A percentile compares a stretch with the other conserved stretches of the same genome.
These are phyloP conservation scores for Sussaba pulchella DNA, from an alignment of 2,888 invertebrate genomes.

Conservation along the genomic window DNA sequence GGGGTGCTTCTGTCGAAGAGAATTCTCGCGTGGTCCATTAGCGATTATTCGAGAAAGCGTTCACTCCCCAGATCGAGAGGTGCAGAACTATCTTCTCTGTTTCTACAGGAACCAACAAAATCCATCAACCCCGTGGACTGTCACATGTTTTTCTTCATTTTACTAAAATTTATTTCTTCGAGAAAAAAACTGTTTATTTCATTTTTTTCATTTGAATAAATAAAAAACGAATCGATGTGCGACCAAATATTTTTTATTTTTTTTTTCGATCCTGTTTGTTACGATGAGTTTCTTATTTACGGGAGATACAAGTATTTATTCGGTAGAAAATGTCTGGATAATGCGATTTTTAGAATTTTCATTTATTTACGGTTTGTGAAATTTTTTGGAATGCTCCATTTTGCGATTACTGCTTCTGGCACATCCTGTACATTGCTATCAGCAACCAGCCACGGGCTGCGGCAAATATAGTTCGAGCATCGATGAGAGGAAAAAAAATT, in stretches of 20 bases:
- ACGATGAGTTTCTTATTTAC: too few species aligned
- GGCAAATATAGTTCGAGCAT: slow-evolving; percentile 6
- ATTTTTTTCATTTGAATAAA: too few species aligned
- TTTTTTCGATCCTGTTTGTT: too few species aligned
- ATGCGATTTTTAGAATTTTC: not conserved
- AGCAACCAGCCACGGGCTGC: not conserved
- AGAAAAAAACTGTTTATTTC: too few species aligned
- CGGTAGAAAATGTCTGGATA: not conserved
- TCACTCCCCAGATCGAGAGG: slow-evolving; percentile 27
- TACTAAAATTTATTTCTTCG: too few species aligned
- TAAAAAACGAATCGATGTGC: too few species aligned
- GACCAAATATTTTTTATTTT: too few species aligned
- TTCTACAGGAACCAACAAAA: not conserved
- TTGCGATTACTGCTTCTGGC: not conserved
- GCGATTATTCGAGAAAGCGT: slow-evolving; percentile 61
- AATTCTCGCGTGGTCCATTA: slow-evolving; percentile 57
- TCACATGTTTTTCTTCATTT: not conserved
- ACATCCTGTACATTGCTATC: not conserved
- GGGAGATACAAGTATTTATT: too few species aligned
- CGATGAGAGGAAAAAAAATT: not conserved
- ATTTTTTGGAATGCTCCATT: not conserved
- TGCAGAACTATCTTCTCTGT: not conserved
- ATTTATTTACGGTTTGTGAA: too few species aligned
- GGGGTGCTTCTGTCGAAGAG: slow-evolving; percentile 46
- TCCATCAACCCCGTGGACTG: not conserved